These are phyloP conservation scores for Ditula angustiorana DNA, from an alignment of 2,888 invertebrate species.

Conservation along the genomic window DNA sequence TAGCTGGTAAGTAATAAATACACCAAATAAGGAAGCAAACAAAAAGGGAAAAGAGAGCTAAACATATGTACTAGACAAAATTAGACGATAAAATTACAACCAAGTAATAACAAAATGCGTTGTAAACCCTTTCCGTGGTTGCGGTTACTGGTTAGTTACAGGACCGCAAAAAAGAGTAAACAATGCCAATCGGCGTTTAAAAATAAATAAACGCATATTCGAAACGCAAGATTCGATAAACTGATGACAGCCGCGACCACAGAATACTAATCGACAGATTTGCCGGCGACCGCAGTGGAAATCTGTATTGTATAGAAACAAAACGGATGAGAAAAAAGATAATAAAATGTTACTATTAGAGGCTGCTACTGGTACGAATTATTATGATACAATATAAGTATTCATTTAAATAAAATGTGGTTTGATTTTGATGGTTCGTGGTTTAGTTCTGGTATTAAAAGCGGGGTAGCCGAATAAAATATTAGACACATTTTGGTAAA, in stretches of 20 bases:
- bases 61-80: too few species aligned
- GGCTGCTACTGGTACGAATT: not conserved
- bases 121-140: conserved; percentile 44
- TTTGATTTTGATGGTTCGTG: too few species aligned
- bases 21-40: not conserved
- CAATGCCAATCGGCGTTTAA: conserved; percentile 52
- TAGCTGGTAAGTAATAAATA: too few species aligned
- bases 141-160: conserved; percentile 36
- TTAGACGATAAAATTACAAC: not conserved
- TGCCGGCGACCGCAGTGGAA: conserved; percentile 64
- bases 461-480: too few species aligned
- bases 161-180: conserved; percentile 57
- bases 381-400: too few species aligned
- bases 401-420: too few species aligned
- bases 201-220: conserved; percentile 61
- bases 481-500: too few species aligned
- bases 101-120: conserved; percentile 41
- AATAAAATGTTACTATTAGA: not conserved
- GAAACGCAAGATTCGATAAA: conserved; percentile 63
- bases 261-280: conserved; percentile 63
- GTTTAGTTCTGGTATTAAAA: too few species aligned
- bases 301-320: not conserved
- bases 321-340: not conserved
- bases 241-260: conserved; percentile 59
- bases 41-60: too few species aligned